phyloP scores from a whole-genome alignment of 2,888 invertebrate species.

The Amiota communis region DNA sequence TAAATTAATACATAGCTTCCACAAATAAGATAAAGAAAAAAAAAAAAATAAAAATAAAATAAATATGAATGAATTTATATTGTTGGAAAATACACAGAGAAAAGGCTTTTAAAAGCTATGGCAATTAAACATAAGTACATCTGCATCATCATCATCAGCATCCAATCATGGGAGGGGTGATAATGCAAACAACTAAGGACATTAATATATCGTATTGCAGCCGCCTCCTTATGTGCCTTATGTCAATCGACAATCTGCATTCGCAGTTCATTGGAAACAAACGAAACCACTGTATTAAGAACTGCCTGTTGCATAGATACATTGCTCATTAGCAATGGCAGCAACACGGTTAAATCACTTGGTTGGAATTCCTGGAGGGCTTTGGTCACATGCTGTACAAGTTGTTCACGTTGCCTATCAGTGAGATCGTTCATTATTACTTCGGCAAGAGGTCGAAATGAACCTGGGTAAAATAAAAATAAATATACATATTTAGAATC shows the following conservation, averaged over 20 bases:
- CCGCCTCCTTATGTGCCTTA: constrained; percentile 31
- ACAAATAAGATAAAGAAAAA: too few species aligned
- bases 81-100: too few species aligned
- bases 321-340: constrained; percentile 67
- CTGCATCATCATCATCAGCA: too few species aligned
- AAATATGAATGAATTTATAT: too few species aligned
- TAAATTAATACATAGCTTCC: too few species aligned
- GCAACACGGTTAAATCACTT: constrained; percentile 63
- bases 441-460: constrained; percentile 69
- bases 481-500: too few species aligned
- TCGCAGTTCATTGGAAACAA: constrained; percentile 68
- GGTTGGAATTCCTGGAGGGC: constrained; percentile 66
- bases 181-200: too few species aligned
- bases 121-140: too few species aligned
- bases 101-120: too few species aligned
- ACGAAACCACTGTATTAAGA: constrained; percentile 62
- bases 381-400: constrained; percentile 62
- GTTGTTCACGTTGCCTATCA: constrained; percentile 60
- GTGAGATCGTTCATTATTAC: constrained; percentile 70
- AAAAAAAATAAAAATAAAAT: too few species aligned
- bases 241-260: constrained; percentile 67
- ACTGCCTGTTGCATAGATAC: constrained; percentile 64
- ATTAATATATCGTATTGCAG: neutral
- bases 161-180: too few species aligned
- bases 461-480: constrained; percentile 50